A percentile compares a stretch with the other conserved stretches of the same genome.
Evolutionary conservation across 2,888 invertebrate genomes (phyloP).

Genomic region (Mimachlamys varia): DNA sequence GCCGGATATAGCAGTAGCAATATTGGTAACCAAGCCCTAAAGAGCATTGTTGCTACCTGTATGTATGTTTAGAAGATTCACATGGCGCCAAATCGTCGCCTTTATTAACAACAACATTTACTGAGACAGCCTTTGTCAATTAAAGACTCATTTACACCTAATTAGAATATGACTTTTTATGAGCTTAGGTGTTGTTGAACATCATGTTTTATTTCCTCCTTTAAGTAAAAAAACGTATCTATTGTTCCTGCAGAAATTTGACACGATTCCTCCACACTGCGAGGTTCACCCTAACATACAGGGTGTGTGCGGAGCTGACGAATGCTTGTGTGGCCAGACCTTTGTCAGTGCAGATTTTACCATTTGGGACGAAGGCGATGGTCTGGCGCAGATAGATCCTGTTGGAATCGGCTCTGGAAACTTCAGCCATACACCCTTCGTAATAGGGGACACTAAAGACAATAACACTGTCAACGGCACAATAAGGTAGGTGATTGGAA

Average conservation of each 20-base stretch:
- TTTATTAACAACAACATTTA: too few species aligned
- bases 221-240: too few species aligned
- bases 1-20: too few species aligned
- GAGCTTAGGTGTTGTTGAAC: too few species aligned
- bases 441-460: background rate
- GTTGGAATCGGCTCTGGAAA: background rate
- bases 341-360: background rate
- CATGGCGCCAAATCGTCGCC: too few species aligned
- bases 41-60: too few species aligned
- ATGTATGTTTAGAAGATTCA: too few species aligned
- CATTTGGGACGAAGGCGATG: constrained; percentile 4
- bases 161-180: too few species aligned
- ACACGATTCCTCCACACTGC: constrained; percentile 17
- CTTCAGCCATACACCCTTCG: background rate
- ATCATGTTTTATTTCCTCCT: too few species aligned
- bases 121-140: too few species aligned
- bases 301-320: constrained; percentile 9
- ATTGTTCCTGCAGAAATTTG: background rate
- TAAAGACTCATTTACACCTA: too few species aligned
- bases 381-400: background rate
- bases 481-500: background rate
- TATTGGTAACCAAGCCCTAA: too few species aligned
- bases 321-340: background rate
- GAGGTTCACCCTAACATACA: background rate
- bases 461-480: background rate